Conservation (phyloP, 2,113 vertebrate genomes). For the Apaloderma vittatum region DNA sequence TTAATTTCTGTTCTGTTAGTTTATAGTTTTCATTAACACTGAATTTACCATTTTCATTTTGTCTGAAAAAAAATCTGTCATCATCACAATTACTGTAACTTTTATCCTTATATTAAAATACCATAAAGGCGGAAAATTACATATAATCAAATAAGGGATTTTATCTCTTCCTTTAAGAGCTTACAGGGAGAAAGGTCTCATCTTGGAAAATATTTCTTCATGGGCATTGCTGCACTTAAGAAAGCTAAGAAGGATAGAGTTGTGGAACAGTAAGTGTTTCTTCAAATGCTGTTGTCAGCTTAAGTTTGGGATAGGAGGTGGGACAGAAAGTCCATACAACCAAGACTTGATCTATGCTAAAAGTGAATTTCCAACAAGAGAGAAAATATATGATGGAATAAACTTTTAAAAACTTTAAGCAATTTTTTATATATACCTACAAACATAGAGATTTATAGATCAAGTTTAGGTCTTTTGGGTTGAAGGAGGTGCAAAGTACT, state of each 20-base stretch:
- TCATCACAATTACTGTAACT: conserved; percentile 16
- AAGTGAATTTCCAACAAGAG: not conserved
- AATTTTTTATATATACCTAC: not conserved
- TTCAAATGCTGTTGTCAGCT: not conserved
- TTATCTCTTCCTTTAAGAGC: conserved; percentile 16
- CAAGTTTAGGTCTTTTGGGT: not conserved
- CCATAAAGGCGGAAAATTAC: not conserved
- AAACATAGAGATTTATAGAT: not conserved
- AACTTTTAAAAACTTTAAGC: not conserved
- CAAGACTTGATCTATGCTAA: not conserved
- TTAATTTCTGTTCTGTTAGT: conserved; percentile 20
- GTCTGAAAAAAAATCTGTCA: not conserved
- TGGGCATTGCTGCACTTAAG: not conserved
- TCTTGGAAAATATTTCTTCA: conserved; percentile 1
- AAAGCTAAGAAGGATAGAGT: not conserved
- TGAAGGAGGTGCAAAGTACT: not conserved
- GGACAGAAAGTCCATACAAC: too few relatives aligned
- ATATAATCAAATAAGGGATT: conserved; percentile 39
- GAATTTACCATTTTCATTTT: conserved; percentile 56
- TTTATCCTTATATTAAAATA: conserved; percentile 37
- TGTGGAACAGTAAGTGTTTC: not conserved
- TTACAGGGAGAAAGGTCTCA: not conserved
- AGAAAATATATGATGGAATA: not conserved
- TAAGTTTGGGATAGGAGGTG: too few relatives aligned
- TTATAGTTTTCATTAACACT: conserved; percentile 52